These are phyloP conservation scores for Apeltes quadracus DNA, from an alignment of 2,113 vertebrate species.

Conservation along the genomic window DNA sequence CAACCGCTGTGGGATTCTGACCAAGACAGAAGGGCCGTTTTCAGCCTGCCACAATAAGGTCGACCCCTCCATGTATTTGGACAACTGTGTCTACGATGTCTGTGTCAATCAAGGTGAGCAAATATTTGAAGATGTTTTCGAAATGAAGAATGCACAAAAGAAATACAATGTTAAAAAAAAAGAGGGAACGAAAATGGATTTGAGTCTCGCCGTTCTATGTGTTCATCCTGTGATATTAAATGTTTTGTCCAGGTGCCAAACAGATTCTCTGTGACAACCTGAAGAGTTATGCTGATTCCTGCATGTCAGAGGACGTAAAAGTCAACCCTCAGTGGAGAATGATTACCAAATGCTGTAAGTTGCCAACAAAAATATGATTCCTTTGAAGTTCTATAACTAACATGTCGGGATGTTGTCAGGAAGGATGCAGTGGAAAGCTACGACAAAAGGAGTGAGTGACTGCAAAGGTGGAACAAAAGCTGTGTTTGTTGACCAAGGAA, in stretches of 20 bases:
- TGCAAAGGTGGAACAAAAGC: no score
- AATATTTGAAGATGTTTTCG: no score
- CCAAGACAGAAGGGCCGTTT: constrained; percentile 21
- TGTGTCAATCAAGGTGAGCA: constrained; percentile 42
- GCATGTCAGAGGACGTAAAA: constrained; percentile 1
- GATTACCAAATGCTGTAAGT: constrained; percentile 31
- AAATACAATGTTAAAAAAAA: not conserved
- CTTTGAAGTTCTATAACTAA: not conserved
- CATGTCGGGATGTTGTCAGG: not conserved
- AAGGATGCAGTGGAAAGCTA: not conserved
- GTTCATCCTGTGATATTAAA: not conserved
- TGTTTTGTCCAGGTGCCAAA: constrained; percentile 31
- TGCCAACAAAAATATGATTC: no score
- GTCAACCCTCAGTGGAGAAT: constrained; percentile 25
- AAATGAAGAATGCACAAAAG: no score
- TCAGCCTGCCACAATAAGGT: constrained; percentile 28
- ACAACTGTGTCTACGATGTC: constrained; percentile 40
- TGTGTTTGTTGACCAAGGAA: no score
- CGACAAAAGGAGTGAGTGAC: not conserved
- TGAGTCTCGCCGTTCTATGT: not conserved
- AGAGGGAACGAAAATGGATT: not conserved
- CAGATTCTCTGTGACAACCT: constrained; percentile 31
- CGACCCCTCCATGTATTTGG: constrained; percentile 5
- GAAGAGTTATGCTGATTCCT: constrained; percentile 34
- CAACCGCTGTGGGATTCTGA: constrained; percentile 23